Base-by-base conservation (phyloP, 2,113 vertebrate species). In the Rutilus rutilus region DNA sequence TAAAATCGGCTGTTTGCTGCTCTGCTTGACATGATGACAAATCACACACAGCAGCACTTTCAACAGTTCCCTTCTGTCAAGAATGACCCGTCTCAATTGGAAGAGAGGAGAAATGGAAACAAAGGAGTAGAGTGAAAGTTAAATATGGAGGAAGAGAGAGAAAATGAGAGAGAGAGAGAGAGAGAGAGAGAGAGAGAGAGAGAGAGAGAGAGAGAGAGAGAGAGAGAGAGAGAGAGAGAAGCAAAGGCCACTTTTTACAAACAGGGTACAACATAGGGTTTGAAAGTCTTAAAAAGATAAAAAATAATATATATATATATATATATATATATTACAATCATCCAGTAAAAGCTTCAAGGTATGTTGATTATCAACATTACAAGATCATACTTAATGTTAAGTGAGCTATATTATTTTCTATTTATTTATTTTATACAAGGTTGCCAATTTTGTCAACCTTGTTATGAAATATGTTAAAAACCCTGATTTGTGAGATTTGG, bases 21-120 rank as follows among this genome's bases (percentile, higher is more conserved):
- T 60, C 78, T 50, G 85, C 88, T 75, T 89, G 90, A 90, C 83
- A 87, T 74, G 74, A 84, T 86, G 92, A 89, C 86, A 92, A 93
- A 93, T 87, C 69, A 50, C 85, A 85, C 50, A 54, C 8, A 87
- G 86, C n/a, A 74, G 62, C 42, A 78, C 87, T 86, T 60, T 89
- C 84, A 91, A 86, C 86, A 84, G 84, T 85, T 65, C 82, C 9
- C 86, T 62, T 76, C 36, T 15, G 86, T 82, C 30, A 36, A 82
- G 78, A 76, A 59, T 57, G 79, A 83, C 39, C 36, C 59, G 27
- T 59, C 77, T 73, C 47, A 23, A 80, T 83, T 23, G 59, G 74
- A 50, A 75, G 33, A 86, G 19, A 54, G 64, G 8, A 65, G 45
- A 42, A 80, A 45, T 33, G 17, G 47, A 75, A 25, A 75, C 45